These are phyloP conservation scores for Eilema caniola DNA, from an alignment of 2,888 invertebrate species.

Conservation along the genomic window DNA sequence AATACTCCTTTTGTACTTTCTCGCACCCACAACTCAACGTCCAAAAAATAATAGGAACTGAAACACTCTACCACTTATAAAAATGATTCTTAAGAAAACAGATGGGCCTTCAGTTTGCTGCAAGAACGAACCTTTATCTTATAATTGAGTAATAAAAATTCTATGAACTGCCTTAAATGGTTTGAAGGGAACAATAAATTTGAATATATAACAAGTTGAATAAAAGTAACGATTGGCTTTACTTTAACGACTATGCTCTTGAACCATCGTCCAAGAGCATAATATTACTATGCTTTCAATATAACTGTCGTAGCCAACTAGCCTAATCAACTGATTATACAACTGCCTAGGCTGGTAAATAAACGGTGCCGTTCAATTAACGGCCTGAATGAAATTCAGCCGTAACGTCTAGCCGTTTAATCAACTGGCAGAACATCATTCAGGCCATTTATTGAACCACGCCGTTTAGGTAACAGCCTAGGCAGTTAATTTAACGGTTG, in stretches of 20 bases:
- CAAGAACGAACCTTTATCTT: conserved; percentile 24
- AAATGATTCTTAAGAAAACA: conserved; percentile 34
- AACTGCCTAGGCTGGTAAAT: too few relatives aligned
- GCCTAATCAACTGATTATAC: too few relatives aligned
- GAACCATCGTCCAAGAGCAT: background rate
- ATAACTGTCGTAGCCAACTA: too few relatives aligned
- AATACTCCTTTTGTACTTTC: background rate
- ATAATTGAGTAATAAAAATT: conserved; percentile 36
- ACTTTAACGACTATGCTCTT: conserved; percentile 22
- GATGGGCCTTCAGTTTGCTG: conserved; percentile 30
- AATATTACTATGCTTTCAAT: too few relatives aligned
- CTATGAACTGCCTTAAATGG: conserved; percentile 23
- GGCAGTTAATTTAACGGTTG: too few relatives aligned
- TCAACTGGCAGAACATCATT: too few relatives aligned
- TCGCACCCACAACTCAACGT: conserved; percentile 3
- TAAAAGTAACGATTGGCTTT: conserved; percentile 36
- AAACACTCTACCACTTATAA: conserved; percentile 29
- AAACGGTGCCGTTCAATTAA: too few relatives aligned
- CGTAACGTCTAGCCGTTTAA: too few relatives aligned
- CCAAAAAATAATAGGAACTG: conserved; percentile 20
- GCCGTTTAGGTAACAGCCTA: too few relatives aligned
- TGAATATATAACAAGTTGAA: conserved; percentile 38
- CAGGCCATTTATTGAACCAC: too few relatives aligned
- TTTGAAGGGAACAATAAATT: conserved; percentile 33
- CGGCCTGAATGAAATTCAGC: too few relatives aligned